These are phyloP conservation scores for Archaeoteleia sp. DNA, from an alignment of 2,888 invertebrate species.

Conservation along the genomic window DNA sequence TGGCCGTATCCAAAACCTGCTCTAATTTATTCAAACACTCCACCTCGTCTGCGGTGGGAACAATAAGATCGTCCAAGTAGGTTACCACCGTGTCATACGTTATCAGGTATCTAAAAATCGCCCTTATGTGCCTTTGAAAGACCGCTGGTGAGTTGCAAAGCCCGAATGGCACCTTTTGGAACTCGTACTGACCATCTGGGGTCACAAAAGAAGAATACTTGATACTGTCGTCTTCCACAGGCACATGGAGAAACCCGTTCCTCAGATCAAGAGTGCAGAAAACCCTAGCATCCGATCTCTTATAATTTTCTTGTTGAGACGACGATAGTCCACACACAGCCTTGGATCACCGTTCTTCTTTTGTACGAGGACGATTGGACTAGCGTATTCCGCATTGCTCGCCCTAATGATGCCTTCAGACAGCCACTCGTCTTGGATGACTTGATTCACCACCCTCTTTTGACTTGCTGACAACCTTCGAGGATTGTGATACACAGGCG, in stretches of 20 bases:
- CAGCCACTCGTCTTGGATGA: slow-evolving; percentile 53
- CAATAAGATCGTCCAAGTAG: slow-evolving; percentile 38
- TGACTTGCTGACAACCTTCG: slow-evolving; percentile 47
- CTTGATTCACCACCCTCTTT: slow-evolving; percentile 35
- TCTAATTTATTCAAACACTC: slow-evolving; percentile 6
- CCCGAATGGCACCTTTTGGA: slow-evolving; percentile 39
- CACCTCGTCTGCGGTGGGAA: slow-evolving; percentile 6
- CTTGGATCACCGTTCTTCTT: slow-evolving; percentile 53
- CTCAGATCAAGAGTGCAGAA: slow-evolving; percentile 54
- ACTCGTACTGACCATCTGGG: slow-evolving; percentile 6
- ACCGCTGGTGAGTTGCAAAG: slow-evolving; percentile 37
- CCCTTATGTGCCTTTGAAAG: slow-evolving; percentile 1
- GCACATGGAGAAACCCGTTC: slow-evolving; percentile 39
- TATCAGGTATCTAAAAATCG: background rate
- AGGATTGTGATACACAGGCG: slow-evolving; percentile 45
- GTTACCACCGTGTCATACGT: slow-evolving; percentile 1
- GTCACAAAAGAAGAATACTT: slow-evolving; percentile 1
- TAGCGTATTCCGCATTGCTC: slow-evolving; percentile 52
- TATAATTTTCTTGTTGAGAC: slow-evolving; percentile 50
- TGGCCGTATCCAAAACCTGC: slow-evolving; percentile 6
- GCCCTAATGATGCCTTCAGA: slow-evolving; percentile 51
- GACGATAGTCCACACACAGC: slow-evolving; percentile 57
- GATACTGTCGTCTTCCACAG: background rate
- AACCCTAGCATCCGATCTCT: slow-evolving; percentile 52
- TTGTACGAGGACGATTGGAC: slow-evolving; percentile 53